Evolutionary conservation across 2,888 invertebrate genomes (phyloP).

Genomic region (Conops quadrifasciatus): DNA sequence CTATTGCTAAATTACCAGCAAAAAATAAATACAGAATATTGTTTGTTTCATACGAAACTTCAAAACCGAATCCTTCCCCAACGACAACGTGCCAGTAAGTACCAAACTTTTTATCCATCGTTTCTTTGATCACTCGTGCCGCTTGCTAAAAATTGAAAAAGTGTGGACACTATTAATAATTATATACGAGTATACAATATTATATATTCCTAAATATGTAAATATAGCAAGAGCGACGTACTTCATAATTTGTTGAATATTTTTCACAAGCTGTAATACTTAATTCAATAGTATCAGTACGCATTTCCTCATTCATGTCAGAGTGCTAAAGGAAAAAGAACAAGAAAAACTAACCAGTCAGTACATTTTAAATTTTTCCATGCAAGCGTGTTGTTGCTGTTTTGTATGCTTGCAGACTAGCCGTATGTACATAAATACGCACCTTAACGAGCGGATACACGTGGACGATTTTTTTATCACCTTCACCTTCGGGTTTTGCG

Average conservation of each 20-base stretch:
- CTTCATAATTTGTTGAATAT: conserved; percentile 84
- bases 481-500: conserved; percentile 57
- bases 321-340: conserved; percentile 71
- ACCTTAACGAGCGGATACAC: conserved; percentile 87
- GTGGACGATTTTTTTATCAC: conserved; percentile 75
- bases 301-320: conserved; percentile 95
- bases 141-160: conserved; percentile 70
- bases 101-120: conserved; percentile 95
- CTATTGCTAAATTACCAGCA: conserved; percentile 88
- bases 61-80: conserved; percentile 94
- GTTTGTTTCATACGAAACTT: conserved; percentile 89
- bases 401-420: not conserved
- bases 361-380: conserved; percentile 9
- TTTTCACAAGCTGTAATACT: conserved; percentile 95
- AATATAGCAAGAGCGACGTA: conserved; percentile 54
- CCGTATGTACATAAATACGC: not conserved
- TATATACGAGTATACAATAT: not conserved
- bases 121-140: conserved; percentile 93
- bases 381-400: not conserved
- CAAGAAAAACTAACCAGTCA: not conserved
- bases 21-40: conserved; percentile 89
- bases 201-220: no score
- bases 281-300: conserved; percentile 86
- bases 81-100: conserved; percentile 95
- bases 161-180: not conserved